phyloP scores from a whole-genome alignment of 2,888 invertebrate species.

The Cantharis nigra region DNA sequence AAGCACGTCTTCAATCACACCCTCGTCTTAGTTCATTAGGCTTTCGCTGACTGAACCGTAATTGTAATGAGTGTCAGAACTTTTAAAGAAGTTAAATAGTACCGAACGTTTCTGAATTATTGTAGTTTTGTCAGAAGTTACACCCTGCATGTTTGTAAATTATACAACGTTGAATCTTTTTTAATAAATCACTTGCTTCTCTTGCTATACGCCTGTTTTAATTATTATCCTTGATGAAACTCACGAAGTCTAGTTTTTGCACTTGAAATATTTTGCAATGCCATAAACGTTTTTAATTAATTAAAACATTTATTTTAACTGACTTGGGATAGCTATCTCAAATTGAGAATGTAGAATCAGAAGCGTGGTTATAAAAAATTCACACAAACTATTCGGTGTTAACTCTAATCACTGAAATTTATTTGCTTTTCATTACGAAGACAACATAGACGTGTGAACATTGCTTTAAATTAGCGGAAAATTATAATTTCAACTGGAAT shows the following conservation, averaged over 20 bases:
- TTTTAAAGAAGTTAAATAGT: slow-evolving; percentile 10
- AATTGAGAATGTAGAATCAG: background rate
- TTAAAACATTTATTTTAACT: background rate
- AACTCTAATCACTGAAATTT: background rate
- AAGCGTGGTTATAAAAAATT: background rate
- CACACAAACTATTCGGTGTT: background rate
- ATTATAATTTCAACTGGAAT: background rate
- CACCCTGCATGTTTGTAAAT: background rate
- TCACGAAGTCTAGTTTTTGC: background rate
- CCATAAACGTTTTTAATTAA: background rate
- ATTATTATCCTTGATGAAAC: background rate
- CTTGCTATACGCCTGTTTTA: slow-evolving; percentile 1
- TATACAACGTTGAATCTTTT: slow-evolving; percentile 5
- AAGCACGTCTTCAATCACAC: slow-evolving; percentile 14
- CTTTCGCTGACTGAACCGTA: slow-evolving; percentile 8
- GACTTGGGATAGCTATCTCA: background rate
- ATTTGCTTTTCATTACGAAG: background rate
- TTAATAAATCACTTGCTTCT: slow-evolving; percentile 1
- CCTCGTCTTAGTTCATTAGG: slow-evolving; percentile 14
- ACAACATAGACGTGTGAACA: background rate
- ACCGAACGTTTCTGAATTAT: slow-evolving; percentile 5
- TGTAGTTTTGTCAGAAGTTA: slow-evolving; percentile 5
- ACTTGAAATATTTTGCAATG: background rate
- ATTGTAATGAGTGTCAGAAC: slow-evolving; percentile 12
- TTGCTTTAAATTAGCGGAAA: background rate